Base-by-base conservation (phyloP, 1,140 invertebrate species). In the Leptinotarsa lineolata region DNA sequence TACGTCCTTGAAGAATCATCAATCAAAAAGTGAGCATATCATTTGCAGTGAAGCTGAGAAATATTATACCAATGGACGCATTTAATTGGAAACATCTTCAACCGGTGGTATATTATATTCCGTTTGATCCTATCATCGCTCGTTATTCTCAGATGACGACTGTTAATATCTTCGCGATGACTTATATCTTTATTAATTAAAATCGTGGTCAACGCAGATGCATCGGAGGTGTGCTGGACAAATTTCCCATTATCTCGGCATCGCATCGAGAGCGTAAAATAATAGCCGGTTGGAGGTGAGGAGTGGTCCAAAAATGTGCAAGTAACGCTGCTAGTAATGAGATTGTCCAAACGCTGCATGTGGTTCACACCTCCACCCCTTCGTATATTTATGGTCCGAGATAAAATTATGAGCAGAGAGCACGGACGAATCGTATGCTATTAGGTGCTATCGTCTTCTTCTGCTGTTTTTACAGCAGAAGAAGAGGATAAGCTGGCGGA, bases 321-420 rank as follows among this genome's bases (percentile, higher is more conserved):
- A 80, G 79, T 80, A 79, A 80, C 66, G 76, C 72, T 74, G 59
- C n/a, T 74, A 70, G 77, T 80, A 80, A 80, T 80, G 77, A 80
- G 79, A 79, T 76, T 80, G 79, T 80, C 79, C 63, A 74, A 77
- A 74, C 77, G 70, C 79, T 61, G 76, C 76, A 70, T 78, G 79
- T 66, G 76, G 76, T 77, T 80, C 74, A 78, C 79, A 80, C 79
- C 77, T 77, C 77, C 76, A 80, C 73, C 79, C 79, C 74, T 77
- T 73, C 48, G 48, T 54, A 54, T 54, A 16, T 54, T 54, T 54
- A 18, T 54, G 48, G 15, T 66, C 48, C 68, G 54, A 69, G 44
- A 73, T 70, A 68, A 73, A 67, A 72, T 69, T 63, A 64, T 65
- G 16, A 54, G n/a, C 15, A 16, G 48, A 15, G n/a, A 16, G 48